Evolutionary conservation across 1,140 invertebrate genomes (phyloP), one percentile per base, ranked within the genome.

Genomic region (Orius insidiosus): DNA sequence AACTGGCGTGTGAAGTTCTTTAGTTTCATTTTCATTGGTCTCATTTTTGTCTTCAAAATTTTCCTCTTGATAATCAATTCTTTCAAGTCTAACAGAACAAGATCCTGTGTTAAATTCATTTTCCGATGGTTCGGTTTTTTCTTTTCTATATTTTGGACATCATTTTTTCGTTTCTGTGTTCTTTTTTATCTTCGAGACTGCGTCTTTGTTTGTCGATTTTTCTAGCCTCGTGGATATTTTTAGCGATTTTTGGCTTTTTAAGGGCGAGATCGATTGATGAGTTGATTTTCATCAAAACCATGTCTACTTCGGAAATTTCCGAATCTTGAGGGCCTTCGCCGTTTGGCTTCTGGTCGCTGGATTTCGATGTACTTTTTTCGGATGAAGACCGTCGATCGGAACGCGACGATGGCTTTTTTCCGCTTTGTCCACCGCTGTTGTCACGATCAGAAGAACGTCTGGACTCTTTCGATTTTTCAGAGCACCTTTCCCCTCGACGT

Each of bases 191-290:
- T 24, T 24, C 24, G 24, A 24, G 24, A 7, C 24, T 24, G 24
- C 24, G 24, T 32, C 47, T 48, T 24, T n/a, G n/a, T n/a, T 48
- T 38, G 47, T 51, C 53, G 8, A 53, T 54, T 49, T n/a, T 56
- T 15, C 49, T 46, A 3, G 54, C 46, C 49, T 54, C 54, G 41
- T 48, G 47, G 18, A 54, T 49, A 37, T 56, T 56, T 31, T 38
- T 46, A 9, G 54, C 54, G n/a, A 56, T 54, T 49, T 54, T 56
- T 7, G 54, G 54, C 41, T 56, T 56, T 41, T 56, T 56, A 6
- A 33, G n/a, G 34, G 33, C 40, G 6, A 34, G 30, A 43, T 52
- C 32, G 9, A 47, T 46, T 3, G 45, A 47, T 31, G 40, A 43
- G 37, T 49, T 49, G 11, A 49, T 42, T 45, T 49, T 18, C 42